These are phyloP conservation scores for Drosophila ficusphila DNA, from an alignment of 1,140 invertebrate genomes.

Conservation along the genomic window DNA sequence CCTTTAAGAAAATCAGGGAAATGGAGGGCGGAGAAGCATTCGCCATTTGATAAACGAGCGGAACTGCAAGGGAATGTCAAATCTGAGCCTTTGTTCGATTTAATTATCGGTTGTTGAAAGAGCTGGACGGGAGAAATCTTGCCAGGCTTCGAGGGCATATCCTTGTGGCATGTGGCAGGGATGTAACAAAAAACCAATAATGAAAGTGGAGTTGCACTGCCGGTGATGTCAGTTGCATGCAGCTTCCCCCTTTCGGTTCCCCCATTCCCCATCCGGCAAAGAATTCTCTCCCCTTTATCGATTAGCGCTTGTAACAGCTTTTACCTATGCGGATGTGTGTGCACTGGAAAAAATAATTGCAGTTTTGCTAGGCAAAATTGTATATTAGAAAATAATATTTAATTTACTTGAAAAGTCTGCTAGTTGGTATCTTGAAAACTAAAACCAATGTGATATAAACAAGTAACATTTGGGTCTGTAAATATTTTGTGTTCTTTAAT, in stretches of 20 bases:
- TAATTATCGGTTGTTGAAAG: slow-evolving; percentile 48
- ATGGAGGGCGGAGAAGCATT: neutral
- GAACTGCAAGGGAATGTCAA: slow-evolving; percentile 24
- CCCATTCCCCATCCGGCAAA: neutral
- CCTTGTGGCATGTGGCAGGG: slow-evolving; percentile 39
- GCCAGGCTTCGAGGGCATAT: slow-evolving; percentile 21
- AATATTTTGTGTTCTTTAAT: too few relatives aligned
- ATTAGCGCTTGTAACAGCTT: slow-evolving; percentile 67
- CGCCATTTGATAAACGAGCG: slow-evolving; percentile 40
- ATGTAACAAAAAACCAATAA: slow-evolving; percentile 53
- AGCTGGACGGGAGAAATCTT: slow-evolving; percentile 22
- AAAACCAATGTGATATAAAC: too few relatives aligned
- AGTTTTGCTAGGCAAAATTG: too few relatives aligned
- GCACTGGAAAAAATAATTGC: neutral
- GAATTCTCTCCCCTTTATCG: slow-evolving; percentile 47
- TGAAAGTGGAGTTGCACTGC: slow-evolving; percentile 48
- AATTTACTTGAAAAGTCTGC: too few relatives aligned
- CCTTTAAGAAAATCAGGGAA: too few relatives aligned
- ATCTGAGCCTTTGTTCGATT: slow-evolving; percentile 49
- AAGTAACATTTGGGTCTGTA: too few relatives aligned
- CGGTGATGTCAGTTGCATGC: slow-evolving; percentile 30
- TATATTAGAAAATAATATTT: too few relatives aligned
- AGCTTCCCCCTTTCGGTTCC: neutral
- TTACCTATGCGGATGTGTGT: slow-evolving; percentile 31
- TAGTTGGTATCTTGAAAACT: too few relatives aligned